These are phyloP conservation scores for Corvus cornix DNA, from an alignment of 2,113 vertebrate species.

Conservation along the genomic window DNA sequence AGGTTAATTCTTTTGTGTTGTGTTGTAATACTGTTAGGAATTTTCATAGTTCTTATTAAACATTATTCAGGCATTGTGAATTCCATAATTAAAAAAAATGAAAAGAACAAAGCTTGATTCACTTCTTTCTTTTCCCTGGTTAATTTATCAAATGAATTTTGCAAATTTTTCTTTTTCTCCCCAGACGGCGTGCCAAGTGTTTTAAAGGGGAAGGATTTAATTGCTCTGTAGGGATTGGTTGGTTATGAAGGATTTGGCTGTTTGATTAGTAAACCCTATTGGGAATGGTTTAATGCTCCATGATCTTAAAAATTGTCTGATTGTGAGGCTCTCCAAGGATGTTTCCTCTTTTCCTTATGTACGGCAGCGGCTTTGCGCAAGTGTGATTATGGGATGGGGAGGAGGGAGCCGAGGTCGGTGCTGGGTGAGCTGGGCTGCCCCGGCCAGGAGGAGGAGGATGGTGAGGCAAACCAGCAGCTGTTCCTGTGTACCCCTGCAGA, in stretches of 20 bases:
- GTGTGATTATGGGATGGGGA: conserved; percentile 76
- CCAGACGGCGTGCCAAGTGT: conserved; percentile 94
- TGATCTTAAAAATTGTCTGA: conserved; percentile 99
- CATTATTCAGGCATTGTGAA: conserved; percentile 86
- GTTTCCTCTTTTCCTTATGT: conserved; percentile 75
- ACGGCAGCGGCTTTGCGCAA: conserved; percentile 84
- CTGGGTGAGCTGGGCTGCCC: conserved; percentile 36
- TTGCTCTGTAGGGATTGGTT: conserved; percentile 99
- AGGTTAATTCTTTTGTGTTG: conserved; percentile 90
- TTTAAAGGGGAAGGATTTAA: conserved; percentile 99
- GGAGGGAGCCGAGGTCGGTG: conserved; percentile 19
- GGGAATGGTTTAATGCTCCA: conserved; percentile 99
- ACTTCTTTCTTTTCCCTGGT: conserved; percentile 86
- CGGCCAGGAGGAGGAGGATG: neutral
- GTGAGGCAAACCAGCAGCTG: neutral
- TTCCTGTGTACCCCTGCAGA: neutral
- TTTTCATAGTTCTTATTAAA: conserved; percentile 84
- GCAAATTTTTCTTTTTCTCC: conserved; percentile 87
- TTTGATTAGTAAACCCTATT: conserved; percentile 99
- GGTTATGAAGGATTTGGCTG: conserved; percentile 99
- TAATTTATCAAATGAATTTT: conserved; percentile 96
- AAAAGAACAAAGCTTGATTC: conserved; percentile 90
- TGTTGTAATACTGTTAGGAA: conserved; percentile 88
- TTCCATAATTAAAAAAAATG: conserved; percentile 87
- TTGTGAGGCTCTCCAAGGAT: conserved; percentile 92